Evolutionary conservation across 2,113 vertebrate species (phyloP).

Genomic region (Trachemys scripta): DNA sequence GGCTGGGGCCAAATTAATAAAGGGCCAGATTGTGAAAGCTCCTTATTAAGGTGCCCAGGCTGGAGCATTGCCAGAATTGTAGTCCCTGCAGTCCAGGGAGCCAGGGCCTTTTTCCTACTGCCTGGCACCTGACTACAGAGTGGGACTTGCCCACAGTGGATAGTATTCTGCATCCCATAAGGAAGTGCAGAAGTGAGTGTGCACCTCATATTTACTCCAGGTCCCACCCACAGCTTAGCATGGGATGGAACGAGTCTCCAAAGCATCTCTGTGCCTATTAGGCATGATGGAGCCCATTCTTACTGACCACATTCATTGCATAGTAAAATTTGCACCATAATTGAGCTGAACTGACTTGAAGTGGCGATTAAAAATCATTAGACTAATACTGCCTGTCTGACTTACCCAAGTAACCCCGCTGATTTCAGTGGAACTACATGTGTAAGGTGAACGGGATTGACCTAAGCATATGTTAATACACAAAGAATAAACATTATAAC

Average conservation of each 20-base stretch:
- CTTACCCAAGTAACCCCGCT: not conserved
- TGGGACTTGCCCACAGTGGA: not conserved
- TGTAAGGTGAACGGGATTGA: not conserved
- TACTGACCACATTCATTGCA: not conserved
- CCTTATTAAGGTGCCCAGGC: not conserved
- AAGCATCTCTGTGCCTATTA: not conserved
- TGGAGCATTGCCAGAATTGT: not conserved
- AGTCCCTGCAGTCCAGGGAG: not conserved
- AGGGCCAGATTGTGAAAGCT: not conserved
- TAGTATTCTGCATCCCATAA: not conserved
- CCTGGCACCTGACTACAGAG: not conserved
- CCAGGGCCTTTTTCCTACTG: not conserved
- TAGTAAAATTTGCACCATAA: not conserved
- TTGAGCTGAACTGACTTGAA: not conserved
- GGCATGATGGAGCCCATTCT: not conserved
- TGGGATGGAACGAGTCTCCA: conserved; percentile 5
- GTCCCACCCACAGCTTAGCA: not conserved
- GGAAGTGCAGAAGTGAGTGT: not conserved
- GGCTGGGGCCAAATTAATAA: not conserved
- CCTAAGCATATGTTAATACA: not conserved
- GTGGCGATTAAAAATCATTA: not conserved
- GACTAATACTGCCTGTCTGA: not conserved
- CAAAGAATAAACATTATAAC: not conserved
- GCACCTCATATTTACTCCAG: not conserved
- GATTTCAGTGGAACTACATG: not conserved